Evolutionary conservation across 2,797 vertebrate genomes (phyloP).

Genomic region (Pangasius macronema): DNA sequence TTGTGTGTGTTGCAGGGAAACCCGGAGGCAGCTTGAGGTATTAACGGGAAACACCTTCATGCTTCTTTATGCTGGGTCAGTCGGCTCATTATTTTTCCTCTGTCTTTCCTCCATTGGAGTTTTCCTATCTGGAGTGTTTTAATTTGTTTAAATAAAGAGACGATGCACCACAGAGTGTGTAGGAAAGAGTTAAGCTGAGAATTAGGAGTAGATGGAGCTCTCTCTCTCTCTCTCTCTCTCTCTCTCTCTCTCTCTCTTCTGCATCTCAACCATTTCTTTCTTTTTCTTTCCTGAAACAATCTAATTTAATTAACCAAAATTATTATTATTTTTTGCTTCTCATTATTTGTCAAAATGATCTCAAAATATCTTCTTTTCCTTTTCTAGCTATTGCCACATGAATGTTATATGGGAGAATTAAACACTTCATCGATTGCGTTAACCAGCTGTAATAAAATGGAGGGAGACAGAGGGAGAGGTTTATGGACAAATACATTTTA

Average conservation of each 20-base stretch:
- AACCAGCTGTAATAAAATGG: no score
- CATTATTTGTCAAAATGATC: neutral
- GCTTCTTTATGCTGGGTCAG: neutral
- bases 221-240: no score
- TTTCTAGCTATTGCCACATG: no score
- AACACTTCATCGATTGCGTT: no score
- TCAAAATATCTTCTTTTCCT: neutral
- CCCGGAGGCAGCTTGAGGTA: neutral
- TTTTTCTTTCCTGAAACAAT: no score
- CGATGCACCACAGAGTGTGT: neutral
- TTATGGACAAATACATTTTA: no score
- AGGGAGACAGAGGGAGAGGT: no score
- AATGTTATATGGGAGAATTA: no score
- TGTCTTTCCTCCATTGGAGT: neutral
- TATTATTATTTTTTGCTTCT: neutral
- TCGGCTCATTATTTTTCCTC: neutral
- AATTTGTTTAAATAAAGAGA: neutral
- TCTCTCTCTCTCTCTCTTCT: no score
- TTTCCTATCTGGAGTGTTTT: neutral
- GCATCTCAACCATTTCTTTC: no score
- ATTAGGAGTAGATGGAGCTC: no score
- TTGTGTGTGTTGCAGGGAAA: slow-evolving; percentile 13
- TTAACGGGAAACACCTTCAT: slow-evolving; percentile 1
- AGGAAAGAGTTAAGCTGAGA: no score
- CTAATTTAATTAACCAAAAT: neutral